Conservation (phyloP, 2,888 invertebrate species). For the Helleia helle region DNA sequence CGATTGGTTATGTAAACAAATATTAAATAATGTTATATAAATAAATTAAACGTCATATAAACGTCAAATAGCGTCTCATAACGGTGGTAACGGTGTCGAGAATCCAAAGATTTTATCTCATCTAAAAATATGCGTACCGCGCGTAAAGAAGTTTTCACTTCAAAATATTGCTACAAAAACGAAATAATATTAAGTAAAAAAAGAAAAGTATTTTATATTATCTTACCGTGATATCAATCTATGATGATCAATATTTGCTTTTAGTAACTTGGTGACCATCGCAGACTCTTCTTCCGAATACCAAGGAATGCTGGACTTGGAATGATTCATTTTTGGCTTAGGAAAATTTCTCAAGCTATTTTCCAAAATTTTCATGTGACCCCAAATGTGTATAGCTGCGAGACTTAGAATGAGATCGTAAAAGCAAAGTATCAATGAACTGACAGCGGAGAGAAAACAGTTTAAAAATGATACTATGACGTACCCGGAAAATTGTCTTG, state of each 20-base stretch:
- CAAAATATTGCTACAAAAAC: too few species aligned
- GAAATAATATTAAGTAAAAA: too few species aligned
- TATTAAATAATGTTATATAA: too few species aligned
- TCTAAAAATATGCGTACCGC: too few species aligned
- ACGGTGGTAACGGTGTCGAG: too few species aligned
- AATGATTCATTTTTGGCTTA: background rate
- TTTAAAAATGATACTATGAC: constrained; percentile 7
- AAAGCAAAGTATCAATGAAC: constrained; percentile 11
- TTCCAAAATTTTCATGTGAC: constrained; percentile 18
- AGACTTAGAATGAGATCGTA: constrained; percentile 12
- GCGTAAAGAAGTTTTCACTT: too few species aligned
- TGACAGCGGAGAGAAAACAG: background rate
- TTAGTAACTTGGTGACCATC: constrained; percentile 10
- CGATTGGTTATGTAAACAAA: too few species aligned
- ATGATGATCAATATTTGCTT: constrained; percentile 18
- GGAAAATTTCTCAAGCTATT: constrained; percentile 15
- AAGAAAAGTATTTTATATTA: too few species aligned
- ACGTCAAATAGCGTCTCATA: too few species aligned
- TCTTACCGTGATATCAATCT: constrained; percentile 17
- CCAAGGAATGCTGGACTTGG: background rate
- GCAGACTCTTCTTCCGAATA: constrained; percentile 12
- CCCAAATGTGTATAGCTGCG: constrained; percentile 17
- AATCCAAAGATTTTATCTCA: too few species aligned
- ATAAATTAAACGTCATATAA: too few species aligned
- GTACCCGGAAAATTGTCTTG: constrained; percentile 8